Evolutionary conservation across 2,113 vertebrate genomes (phyloP).

Genomic region (Athene noctua): DNA sequence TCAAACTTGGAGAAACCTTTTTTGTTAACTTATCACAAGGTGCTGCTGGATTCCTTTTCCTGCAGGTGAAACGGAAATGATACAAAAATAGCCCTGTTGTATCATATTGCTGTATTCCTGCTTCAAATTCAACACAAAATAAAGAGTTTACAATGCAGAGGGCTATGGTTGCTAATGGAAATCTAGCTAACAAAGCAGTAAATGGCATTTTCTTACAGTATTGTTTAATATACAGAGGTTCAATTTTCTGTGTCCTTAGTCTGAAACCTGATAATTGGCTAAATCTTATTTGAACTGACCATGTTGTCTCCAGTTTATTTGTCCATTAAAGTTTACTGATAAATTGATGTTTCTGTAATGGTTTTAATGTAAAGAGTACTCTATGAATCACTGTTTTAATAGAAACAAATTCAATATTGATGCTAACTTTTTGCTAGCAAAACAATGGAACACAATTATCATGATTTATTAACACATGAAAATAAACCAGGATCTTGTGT

Average conservation of each 20-base stretch:
- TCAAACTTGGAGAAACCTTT: neutral
- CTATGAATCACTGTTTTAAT: slow-evolving; percentile 35
- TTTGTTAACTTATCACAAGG: neutral
- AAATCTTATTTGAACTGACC: slow-evolving; percentile 50
- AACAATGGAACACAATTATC: slow-evolving; percentile 12
- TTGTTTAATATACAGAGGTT: neutral
- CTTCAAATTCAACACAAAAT: neutral
- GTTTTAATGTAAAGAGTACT: neutral
- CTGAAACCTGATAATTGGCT: neutral
- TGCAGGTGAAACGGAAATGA: neutral
- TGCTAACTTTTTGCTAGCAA: neutral
- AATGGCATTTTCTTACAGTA: slow-evolving; percentile 6
- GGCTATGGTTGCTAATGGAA: neutral
- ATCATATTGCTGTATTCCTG: neutral
- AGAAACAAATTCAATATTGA: slow-evolving; percentile 40
- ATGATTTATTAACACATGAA: slow-evolving; percentile 28
- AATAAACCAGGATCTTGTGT: slow-evolving; percentile 7
- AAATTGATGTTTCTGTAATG: slow-evolving; percentile 48
- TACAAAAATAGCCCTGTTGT: neutral
- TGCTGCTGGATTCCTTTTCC: neutral
- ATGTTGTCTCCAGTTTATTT: slow-evolving; percentile 57
- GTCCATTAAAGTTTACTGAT: slow-evolving; percentile 40
- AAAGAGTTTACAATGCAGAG: neutral
- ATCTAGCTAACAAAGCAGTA: neutral
- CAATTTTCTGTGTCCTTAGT: neutral